phyloP scores from a whole-genome alignment of 1,140 invertebrate species.

The Trachymyrmex septentrionalis region DNA sequence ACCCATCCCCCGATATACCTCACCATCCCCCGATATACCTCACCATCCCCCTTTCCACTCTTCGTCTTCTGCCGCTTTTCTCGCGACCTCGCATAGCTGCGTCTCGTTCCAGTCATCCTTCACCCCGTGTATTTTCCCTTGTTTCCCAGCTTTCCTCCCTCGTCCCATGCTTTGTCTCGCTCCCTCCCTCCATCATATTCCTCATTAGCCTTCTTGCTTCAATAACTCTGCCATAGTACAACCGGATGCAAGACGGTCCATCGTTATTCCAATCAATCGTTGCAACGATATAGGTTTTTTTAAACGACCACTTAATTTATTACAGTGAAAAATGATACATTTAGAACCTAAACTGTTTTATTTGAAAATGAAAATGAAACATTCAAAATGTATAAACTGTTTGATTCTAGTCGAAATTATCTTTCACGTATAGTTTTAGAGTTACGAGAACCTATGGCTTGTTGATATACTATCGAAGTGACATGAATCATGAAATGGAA shows the following conservation, averaged over 20 bases:
- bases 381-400: background rate
- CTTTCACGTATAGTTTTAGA: background rate
- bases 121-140: conserved; percentile 69
- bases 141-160: conserved; percentile 51
- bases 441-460: background rate
- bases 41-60: conserved; percentile 63
- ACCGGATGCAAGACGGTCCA: background rate
- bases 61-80: conserved; percentile 37
- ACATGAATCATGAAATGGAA: background rate
- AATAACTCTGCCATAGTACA: conserved; percentile 14
- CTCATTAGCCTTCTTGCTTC: conserved; percentile 46
- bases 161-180: conserved; percentile 10
- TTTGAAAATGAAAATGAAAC: background rate
- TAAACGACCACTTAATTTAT: background rate
- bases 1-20: conserved; percentile 62
- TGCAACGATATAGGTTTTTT: background rate
- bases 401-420: background rate
- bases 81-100: conserved; percentile 51
- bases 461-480: background rate
- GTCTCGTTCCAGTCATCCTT: conserved; percentile 38
- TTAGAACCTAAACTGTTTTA: background rate
- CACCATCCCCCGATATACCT: conserved; percentile 54
- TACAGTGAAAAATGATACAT: background rate
- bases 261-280: background rate
- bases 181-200: conserved; percentile 13